phyloP scores from a whole-genome alignment of 2,888 invertebrate species.

The Lasioglossum zephyrum region DNA sequence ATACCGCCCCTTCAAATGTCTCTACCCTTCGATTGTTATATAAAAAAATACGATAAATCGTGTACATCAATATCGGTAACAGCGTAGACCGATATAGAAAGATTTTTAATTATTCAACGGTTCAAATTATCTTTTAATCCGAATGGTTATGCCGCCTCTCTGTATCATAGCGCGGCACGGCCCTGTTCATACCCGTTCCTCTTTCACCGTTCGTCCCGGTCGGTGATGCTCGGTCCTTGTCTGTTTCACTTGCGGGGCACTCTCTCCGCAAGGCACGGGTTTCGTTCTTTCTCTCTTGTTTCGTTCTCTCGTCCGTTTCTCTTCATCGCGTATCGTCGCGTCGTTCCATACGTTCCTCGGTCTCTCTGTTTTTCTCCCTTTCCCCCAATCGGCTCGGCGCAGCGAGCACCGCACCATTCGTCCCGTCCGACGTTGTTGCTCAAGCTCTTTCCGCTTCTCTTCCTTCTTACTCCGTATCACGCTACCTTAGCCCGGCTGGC shows the following conservation, averaged over 20 bases:
- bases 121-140: too few species aligned
- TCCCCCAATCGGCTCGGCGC: constrained; percentile 31
- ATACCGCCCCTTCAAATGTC: too few species aligned
- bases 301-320: not conserved
- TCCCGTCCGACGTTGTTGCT: constrained; percentile 52
- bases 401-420: constrained; percentile 52
- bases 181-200: not conserved
- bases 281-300: not conserved
- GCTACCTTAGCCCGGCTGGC: constrained; percentile 50
- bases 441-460: constrained; percentile 63
- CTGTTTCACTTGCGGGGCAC: not conserved
- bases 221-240: not conserved
- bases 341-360: constrained; percentile 50
- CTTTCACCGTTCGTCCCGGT: not conserved
- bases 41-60: too few species aligned
- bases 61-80: too few species aligned
- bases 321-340: constrained; percentile 19
- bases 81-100: too few species aligned
- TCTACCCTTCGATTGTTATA: too few species aligned
- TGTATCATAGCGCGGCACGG: too few species aligned
- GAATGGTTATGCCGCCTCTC: too few species aligned
- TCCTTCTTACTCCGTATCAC: constrained; percentile 64
- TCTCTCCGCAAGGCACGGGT: not conserved
- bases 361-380: constrained; percentile 51
- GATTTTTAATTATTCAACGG: too few species aligned